Evolutionary conservation across 2,797 vertebrate genomes (phyloP).

Genomic region (Anguilla pacifica): DNA sequence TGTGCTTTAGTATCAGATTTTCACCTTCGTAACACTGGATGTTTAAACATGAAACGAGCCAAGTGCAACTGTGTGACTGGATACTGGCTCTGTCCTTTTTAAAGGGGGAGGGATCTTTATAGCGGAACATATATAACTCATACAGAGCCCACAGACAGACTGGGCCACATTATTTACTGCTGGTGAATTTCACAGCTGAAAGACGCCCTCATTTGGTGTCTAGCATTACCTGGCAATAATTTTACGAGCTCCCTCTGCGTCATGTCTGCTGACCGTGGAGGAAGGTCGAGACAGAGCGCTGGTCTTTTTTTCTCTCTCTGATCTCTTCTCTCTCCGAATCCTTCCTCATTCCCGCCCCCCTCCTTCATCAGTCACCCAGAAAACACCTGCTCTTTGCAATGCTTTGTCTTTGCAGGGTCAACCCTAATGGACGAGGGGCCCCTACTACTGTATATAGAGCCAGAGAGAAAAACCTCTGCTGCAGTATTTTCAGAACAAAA

Average conservation of each 20-base stretch:
- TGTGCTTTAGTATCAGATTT: neutral
- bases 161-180: neutral
- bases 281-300: neutral
- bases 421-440: neutral
- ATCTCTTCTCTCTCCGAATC: neutral
- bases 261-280: neutral
- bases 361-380: neutral
- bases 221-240: neutral
- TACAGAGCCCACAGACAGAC: neutral
- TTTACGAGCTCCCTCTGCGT: neutral
- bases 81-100: neutral
- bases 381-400: neutral
- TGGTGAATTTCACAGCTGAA: neutral
- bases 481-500: neutral
- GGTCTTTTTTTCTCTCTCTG: neutral
- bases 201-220: neutral
- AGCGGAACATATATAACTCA: neutral
- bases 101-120: neutral
- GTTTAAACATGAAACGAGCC: neutral
- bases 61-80: neutral
- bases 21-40: slow-evolving; percentile 8
- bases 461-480: neutral
- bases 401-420: neutral
- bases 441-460: neutral
- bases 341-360: neutral